Base-by-base conservation (phyloP, 1,140 invertebrate species). In the Diabrotica virgifera region DNA sequence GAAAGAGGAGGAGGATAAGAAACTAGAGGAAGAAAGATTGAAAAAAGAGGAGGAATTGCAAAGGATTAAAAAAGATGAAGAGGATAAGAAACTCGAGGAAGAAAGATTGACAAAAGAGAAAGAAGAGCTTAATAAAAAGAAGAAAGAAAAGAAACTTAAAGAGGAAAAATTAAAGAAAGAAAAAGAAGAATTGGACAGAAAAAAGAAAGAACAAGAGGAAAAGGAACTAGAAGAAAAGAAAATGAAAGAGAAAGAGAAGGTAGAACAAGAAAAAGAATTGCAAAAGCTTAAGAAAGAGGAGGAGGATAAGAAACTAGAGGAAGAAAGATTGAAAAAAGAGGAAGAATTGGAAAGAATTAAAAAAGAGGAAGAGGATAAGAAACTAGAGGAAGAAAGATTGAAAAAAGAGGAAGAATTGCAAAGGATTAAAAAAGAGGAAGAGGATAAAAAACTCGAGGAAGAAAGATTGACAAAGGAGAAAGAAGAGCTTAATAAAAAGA, bases 201-300 rank as follows among this genome's bases (percentile, higher is more conserved):
- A 61, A 55, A 38, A 40, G 24, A 54, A 50, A 37, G 50, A 58
- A 36, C 12, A 58, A 51, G 38, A 36, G 51, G 7, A 24, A 12
- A 9, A 50, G 46, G 9, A 9, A 50, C 9, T 50, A 10, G 2
- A 50, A 50, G n/a, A 12, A 2, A 50, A 50, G n/a, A 50, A 12
- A 9, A 50, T 2, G 46, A 12, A 2, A 10, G 46, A 10, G 5
- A 50, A 50, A 10, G 46, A 50, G 46, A 12, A 2, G 9, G 46
- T 5, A 50, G n/a, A 50, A 5, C 1, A 24, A 24, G 24, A 24
- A 4, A 4, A 24, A 4, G 1, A 2, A 4, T 24, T 24, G 24
- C 24, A 24, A 24, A 24, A 24, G 24, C 24, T 24, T 24, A 24
- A 52, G 5, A 52, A 52, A 52, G n/a, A 5, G 11, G 5, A 52